Percentiles rank a stretch among this genome's conserved stretches.
phyloP scores from a whole-genome alignment of 2,797 vertebrate species.

The Merluccius polli region DNA sequence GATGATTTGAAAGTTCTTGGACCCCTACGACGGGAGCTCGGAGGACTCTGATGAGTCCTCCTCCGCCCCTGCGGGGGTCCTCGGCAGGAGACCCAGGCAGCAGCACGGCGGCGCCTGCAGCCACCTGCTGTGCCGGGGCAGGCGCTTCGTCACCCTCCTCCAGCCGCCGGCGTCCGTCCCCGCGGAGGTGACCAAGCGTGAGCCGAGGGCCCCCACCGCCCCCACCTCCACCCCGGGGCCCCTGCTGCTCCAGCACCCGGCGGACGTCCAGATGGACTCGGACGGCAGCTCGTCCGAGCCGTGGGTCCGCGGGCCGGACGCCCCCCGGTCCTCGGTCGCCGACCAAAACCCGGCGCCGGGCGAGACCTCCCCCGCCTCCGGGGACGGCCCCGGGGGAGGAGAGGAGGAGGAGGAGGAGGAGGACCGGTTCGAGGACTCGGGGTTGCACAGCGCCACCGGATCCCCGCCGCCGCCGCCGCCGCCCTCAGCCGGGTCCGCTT shows the following conservation, averaged over 20 bases:
- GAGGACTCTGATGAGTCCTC: slow-evolving; percentile 72
- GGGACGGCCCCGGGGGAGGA: slow-evolving; percentile 25
- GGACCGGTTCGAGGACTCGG: slow-evolving; percentile 32
- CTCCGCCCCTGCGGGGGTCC: slow-evolving; percentile 4
- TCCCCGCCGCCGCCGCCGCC: slow-evolving; percentile 11
- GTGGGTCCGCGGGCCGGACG: slow-evolving; percentile 30
- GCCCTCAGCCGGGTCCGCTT: background rate
- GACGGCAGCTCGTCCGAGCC: slow-evolving; percentile 43
- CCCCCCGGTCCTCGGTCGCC: slow-evolving; percentile 23
- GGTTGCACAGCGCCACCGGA: slow-evolving; percentile 14
- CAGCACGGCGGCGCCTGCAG: slow-evolving; percentile 40
- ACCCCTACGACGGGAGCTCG: slow-evolving; percentile 80
- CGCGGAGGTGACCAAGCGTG: slow-evolving; percentile 35
- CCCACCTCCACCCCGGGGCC: slow-evolving; percentile 15
- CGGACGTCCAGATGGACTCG: slow-evolving; percentile 62
- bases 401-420: slow-evolving; percentile 14
- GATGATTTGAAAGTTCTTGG: slow-evolving; percentile 68
- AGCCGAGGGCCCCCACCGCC: background rate
- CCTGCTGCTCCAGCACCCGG: slow-evolving; percentile 23
- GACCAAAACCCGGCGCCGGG: slow-evolving; percentile 12
- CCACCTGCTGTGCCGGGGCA: slow-evolving; percentile 38
- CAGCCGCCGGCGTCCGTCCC: slow-evolving; percentile 30
- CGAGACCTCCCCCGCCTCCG: too few species aligned
- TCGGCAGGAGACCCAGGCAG: slow-evolving; percentile 40
- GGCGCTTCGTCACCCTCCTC: slow-evolving; percentile 38